phyloP scores from a whole-genome alignment of 35 echinoderm and acorn worm genomes.

The Ptychodera flava region DNA sequence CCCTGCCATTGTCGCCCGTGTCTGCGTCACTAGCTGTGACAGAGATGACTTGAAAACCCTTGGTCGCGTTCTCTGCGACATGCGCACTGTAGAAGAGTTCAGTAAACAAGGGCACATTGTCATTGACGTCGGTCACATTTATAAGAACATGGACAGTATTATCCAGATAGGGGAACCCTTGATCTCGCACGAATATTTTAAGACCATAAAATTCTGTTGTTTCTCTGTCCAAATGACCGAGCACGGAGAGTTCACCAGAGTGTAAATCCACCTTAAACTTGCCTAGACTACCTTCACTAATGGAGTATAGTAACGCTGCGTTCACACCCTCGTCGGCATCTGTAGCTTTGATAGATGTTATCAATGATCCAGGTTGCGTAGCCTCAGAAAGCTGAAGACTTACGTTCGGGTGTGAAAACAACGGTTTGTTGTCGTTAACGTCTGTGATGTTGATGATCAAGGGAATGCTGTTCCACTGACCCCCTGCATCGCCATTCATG shows the following conservation, averaged over 20 bases:
- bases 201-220: conserved; percentile 33
- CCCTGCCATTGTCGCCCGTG: conserved; percentile 32
- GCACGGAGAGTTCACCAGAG: conserved; percentile 46
- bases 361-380: conserved; percentile 23
- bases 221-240: conserved; percentile 60
- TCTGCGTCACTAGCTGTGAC: conserved; percentile 68
- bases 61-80: conserved; percentile 46
- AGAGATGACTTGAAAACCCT: conserved; percentile 14
- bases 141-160: conserved; percentile 53
- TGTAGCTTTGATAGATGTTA: conserved; percentile 64
- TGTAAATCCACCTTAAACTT: conserved; percentile 40
- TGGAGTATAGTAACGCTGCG: conserved; percentile 51
- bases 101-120: conserved; percentile 71
- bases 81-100: conserved; percentile 53
- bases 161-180: conserved; percentile 42
- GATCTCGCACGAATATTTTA: conserved; percentile 64
- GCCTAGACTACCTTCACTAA: conserved; percentile 33
- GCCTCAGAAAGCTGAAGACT: conserved; percentile 48
- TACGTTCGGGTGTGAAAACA: conserved; percentile 46
- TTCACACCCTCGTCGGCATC: conserved; percentile 73
- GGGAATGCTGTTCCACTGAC: conserved; percentile 42
- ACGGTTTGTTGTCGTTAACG: conserved; percentile 80
- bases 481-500: conserved; percentile 29
- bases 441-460: conserved; percentile 55
- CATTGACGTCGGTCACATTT: conserved; percentile 78